A percentile compares a stretch with the other conserved stretches of the same genome.
Evolutionary conservation across 1,140 invertebrate species (phyloP).

Genomic region (Bombus cullumanus): DNA sequence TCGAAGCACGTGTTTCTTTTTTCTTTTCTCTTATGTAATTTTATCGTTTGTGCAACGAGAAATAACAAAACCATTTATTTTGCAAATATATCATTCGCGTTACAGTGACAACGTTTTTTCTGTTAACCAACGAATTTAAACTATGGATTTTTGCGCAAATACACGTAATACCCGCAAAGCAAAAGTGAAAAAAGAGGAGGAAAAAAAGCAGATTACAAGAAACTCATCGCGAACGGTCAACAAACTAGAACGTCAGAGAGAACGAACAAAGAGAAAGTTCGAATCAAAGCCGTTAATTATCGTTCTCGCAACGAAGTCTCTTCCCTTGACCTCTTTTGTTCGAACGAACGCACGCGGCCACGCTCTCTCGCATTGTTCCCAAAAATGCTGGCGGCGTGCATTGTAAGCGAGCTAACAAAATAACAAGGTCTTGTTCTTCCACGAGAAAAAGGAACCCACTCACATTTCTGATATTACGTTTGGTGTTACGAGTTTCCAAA

Average conservation of each 20-base stretch:
- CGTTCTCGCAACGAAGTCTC: conserved; percentile 24
- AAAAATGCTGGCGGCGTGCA: conserved; percentile 27
- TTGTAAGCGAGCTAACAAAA: conserved; percentile 29
- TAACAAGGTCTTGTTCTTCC: conserved; percentile 9
- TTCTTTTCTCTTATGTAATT: not conserved
- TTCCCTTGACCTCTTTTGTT: conserved; percentile 30
- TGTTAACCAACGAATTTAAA: too few species aligned
- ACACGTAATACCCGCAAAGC: not conserved
- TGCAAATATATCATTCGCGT: too few species aligned
- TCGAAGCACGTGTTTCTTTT: not conserved
- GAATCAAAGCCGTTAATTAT: conserved; percentile 41
- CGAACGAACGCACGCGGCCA: conserved; percentile 9
- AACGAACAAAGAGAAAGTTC: conserved; percentile 23
- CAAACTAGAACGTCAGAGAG: conserved; percentile 1
- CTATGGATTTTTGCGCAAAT: not conserved
- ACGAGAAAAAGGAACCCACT: not conserved
- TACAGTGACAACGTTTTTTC: too few species aligned
- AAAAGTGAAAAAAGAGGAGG: too few species aligned
- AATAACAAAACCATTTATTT: too few species aligned
- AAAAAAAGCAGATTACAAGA: not conserved
- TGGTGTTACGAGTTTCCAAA: not conserved
- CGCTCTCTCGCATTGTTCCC: conserved; percentile 26
- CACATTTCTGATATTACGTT: not conserved
- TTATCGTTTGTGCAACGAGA: too few species aligned
- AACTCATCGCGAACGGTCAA: conserved; percentile 8